Conservation (phyloP, 1,140 invertebrate genomes). For the Stenopsyche tienmushanensis region DNA sequence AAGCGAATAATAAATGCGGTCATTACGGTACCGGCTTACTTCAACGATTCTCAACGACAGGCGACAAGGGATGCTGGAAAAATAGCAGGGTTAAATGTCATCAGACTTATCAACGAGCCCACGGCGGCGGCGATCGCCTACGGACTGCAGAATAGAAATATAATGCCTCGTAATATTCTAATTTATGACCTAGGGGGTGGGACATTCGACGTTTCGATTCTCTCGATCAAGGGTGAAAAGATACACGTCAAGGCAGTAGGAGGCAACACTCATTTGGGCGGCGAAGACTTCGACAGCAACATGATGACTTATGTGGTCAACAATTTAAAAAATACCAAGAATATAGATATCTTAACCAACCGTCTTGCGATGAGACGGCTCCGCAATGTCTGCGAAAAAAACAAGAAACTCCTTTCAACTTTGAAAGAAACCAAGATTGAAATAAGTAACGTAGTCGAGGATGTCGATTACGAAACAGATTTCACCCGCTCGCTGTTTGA, state of each 20-base stretch:
- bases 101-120: constrained; percentile 73
- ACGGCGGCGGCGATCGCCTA: constrained; percentile 73
- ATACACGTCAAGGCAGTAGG: constrained; percentile 65
- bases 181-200: constrained; percentile 59
- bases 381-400: constrained; percentile 61
- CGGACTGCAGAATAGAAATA: constrained; percentile 74
- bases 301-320: constrained; percentile 61
- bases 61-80: constrained; percentile 64
- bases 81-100: constrained; percentile 67
- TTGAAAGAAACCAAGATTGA: constrained; percentile 55
- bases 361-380: constrained; percentile 59
- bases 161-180: constrained; percentile 70
- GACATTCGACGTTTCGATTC: constrained; percentile 69
- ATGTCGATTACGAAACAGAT: constrained; percentile 63
- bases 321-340: constrained; percentile 43
- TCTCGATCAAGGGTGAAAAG: constrained; percentile 67
- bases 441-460: constrained; percentile 56
- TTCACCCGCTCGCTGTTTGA: constrained; percentile 64
- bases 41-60: constrained; percentile 59
- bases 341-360: constrained; percentile 53
- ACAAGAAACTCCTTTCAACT: constrained; percentile 56
- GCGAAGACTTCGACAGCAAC: constrained; percentile 48
- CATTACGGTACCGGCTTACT: constrained; percentile 59
- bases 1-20: constrained; percentile 65
- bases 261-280: constrained; percentile 56